Percentiles rank a stretch among this genome's conserved stretches.
Evolutionary conservation across 2,797 vertebrate species (phyloP).

Genomic region (Darevskia nairensis): DNA sequence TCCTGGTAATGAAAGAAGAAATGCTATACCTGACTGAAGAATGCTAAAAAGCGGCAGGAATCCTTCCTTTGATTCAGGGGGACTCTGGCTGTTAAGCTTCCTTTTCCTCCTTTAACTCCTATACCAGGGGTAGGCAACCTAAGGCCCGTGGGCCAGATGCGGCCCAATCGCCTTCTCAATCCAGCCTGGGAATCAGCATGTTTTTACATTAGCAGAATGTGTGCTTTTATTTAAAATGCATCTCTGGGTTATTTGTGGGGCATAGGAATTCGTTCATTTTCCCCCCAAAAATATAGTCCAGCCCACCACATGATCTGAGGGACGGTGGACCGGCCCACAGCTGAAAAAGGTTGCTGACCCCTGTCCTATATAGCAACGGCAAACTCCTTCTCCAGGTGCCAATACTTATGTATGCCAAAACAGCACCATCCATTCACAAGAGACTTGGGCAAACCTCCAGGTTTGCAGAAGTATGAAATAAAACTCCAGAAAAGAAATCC

Average conservation of each 20-base stretch:
- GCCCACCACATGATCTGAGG: too few species aligned
- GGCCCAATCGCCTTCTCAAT: too few species aligned
- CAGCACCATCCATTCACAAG: neutral
- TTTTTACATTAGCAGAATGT: too few species aligned
- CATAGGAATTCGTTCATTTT: too few species aligned
- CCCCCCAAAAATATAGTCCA: too few species aligned
- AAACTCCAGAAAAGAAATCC: neutral
- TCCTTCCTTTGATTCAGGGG: neutral
- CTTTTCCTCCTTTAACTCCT: neutral
- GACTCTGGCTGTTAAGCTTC: neutral
- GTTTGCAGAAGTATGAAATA: neutral
- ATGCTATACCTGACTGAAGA: conserved; percentile 24
- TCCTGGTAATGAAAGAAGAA: conserved; percentile 49
- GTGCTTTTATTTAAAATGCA: too few species aligned
- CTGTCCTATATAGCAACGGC: neutral
- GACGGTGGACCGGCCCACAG: too few species aligned
- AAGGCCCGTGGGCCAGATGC: too few species aligned
- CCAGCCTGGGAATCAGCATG: too few species aligned
- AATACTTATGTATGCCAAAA: neutral
- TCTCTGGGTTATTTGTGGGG: too few species aligned
- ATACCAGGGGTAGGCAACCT: too few species aligned
- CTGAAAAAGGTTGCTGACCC: too few species aligned
- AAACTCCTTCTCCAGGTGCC: neutral
- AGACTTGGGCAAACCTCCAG: neutral
- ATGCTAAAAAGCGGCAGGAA: neutral